Base-by-base conservation (phyloP, 2,113 vertebrate species). In the Scalopus aquaticus region DNA sequence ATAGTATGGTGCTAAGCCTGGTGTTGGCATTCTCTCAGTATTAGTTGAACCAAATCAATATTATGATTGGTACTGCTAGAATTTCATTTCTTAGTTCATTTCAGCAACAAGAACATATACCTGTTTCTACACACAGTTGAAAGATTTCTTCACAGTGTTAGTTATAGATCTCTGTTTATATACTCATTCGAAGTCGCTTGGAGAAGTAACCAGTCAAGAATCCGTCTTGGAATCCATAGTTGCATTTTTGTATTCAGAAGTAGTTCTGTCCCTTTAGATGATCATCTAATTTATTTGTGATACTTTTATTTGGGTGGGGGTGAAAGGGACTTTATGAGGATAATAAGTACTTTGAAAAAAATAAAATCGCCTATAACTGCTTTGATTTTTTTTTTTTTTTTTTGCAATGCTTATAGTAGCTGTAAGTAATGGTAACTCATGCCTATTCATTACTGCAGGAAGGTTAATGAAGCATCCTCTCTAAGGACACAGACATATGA, bases 401-500 rank as follows among this genome's bases (percentile, higher is more conserved):
- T 67, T 72, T 30, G 51, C 88, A 93, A 72, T 78, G 35, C 72
- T 60, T 12, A 64, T 49, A 42, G 17, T 92, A 90, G 56, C 24
- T 83, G 1, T 82, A 67, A 81, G 26, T 92, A 92, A 64, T 44
- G 28, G 1, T 54, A 74, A 80, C 54, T 64, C 60, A 65, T 73
- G 60, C 81, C 90, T 94, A 16, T 91, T 96, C 70, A 90, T 72
- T 93, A 79, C 92, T 92, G 30, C 87, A 84, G 80, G 72, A 78
- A 89, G 70, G 26, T 67, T 79, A 88, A 87, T 80, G 73, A 88
- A 91, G 67, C 76, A 83, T 96, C 93, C 82, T 96, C 60, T 44
- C 28, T 72, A 79, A 95, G 64, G 91, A 96, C 82, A 86, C 89
- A 97, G 81, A 96, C 80, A 49, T 79, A 24, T 9, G 51, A 93